phyloP scores from a whole-genome alignment of 2,797 vertebrate genomes.

The Passerculus sandwichensis region DNA sequence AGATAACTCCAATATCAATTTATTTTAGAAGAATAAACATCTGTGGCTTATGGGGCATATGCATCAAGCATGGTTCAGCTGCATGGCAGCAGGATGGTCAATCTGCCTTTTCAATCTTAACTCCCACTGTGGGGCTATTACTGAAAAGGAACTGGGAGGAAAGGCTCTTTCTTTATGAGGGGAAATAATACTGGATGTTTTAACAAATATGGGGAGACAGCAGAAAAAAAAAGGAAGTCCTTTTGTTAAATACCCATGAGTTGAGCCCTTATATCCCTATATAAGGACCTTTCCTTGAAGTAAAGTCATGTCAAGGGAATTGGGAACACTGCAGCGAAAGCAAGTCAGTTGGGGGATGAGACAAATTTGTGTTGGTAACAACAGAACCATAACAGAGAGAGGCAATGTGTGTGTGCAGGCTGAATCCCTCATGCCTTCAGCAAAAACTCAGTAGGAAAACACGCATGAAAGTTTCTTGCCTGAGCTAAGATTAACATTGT shows the following conservation, averaged over 20 bases:
- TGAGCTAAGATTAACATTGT: background rate
- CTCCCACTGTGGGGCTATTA: background rate
- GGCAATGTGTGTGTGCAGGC: background rate
- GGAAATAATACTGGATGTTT: background rate
- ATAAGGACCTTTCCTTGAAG: conserved; percentile 35
- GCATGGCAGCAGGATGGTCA: background rate
- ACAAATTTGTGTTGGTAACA: conserved; percentile 38
- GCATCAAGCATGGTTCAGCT: background rate
- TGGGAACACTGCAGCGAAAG: background rate
- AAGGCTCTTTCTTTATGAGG: background rate
- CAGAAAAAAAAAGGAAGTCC: background rate
- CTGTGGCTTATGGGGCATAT: background rate
- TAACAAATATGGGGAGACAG: background rate
- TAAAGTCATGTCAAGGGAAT: conserved; percentile 11
- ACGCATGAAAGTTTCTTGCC: background rate
- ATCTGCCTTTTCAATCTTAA: conserved; percentile 15
- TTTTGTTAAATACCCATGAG: background rate
- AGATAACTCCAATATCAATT: background rate
- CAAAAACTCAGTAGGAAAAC: background rate
- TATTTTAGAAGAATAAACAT: conserved; percentile 30
- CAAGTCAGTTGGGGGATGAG: background rate
- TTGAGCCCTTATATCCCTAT: conserved; percentile 1
- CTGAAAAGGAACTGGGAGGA: background rate
- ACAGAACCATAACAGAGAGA: conserved; percentile 39
- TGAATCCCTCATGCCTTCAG: background rate